Conservation (phyloP, 2,888 invertebrate species). For the Diaperis boleti region DNA sequence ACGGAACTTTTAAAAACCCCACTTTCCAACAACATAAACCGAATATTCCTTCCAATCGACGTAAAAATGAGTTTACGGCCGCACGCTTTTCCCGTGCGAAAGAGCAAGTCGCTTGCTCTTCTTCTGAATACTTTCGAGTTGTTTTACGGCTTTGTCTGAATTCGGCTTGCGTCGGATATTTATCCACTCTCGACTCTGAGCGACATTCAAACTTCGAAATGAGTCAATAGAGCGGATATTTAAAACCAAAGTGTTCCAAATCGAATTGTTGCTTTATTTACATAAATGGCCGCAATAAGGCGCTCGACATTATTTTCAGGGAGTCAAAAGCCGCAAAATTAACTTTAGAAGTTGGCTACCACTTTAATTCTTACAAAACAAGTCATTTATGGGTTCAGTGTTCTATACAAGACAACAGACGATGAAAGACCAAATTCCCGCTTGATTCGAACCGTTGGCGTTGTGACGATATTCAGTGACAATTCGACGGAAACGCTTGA, state of each 20-base stretch:
- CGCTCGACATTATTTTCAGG: slow-evolving; percentile 23
- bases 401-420: no score
- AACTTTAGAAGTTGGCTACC: slow-evolving; percentile 36
- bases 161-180: slow-evolving; percentile 31
- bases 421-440: no score
- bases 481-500: not conserved
- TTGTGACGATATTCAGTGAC: no score
- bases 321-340: slow-evolving; percentile 40
- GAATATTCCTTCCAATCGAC: not conserved
- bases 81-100: slow-evolving; percentile 1
- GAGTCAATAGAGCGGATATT: slow-evolving; percentile 43
- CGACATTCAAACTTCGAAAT: slow-evolving; percentile 42
- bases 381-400: no score
- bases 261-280: slow-evolving; percentile 44
- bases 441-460: no score
- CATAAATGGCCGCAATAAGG: slow-evolving; percentile 40
- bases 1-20: not conserved
- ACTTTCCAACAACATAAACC: slow-evolving; percentile 19
- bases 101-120: slow-evolving; percentile 12
- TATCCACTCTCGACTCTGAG: slow-evolving; percentile 35
- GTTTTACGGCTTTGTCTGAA: slow-evolving; percentile 40
- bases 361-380: slow-evolving; percentile 23
- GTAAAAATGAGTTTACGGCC: slow-evolving; percentile 9
- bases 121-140: slow-evolving; percentile 37
- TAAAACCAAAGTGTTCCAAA: slow-evolving; percentile 42